A percentile compares a stretch with the other conserved stretches of the same genome.
phyloP scores from a whole-genome alignment of 2,888 invertebrate genomes.

The Cheilosia soror region DNA sequence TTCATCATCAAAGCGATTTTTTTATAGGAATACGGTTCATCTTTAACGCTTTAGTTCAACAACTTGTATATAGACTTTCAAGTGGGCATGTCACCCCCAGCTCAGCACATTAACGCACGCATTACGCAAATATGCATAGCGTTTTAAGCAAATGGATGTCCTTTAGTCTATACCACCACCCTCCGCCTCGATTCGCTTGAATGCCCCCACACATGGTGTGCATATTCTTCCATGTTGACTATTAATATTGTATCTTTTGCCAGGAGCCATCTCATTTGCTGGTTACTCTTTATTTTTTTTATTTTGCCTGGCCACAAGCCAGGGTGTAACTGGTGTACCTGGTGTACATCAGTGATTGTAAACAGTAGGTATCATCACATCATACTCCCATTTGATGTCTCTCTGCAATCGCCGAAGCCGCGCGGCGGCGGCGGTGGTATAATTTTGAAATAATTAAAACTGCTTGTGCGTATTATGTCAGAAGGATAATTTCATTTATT shows the following conservation, averaged over 20 bases:
- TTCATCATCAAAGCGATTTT: no score
- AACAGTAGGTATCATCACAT: constrained; percentile 9
- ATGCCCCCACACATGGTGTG: constrained; percentile 14
- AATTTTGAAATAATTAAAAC: constrained; percentile 56
- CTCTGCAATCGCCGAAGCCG: neutral
- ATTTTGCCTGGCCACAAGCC: neutral
- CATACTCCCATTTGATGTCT: neutral
- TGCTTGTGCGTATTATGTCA: constrained; percentile 53
- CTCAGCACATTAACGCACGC: constrained; percentile 21
- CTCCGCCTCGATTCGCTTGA: constrained; percentile 1
- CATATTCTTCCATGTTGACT: constrained; percentile 17
- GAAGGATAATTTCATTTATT: constrained; percentile 61
- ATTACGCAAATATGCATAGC: constrained; percentile 22
- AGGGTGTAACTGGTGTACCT: neutral
- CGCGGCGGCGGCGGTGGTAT: constrained; percentile 1
- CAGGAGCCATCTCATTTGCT: constrained; percentile 16
- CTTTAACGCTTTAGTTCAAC: no score
- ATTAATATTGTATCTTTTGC: constrained; percentile 7
- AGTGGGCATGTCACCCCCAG: neutral
- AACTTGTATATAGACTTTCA: neutral
- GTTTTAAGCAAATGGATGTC: constrained; percentile 5
- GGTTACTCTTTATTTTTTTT: neutral
- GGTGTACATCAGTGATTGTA: neutral
- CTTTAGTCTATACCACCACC: neutral
- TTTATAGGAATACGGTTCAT: no score